Evolutionary conservation across 37 sponge, comb jelly and placozoan genomes (phyloP), one percentile per base, ranked within the genome.

Genomic region (Cladorhizidae sp.): DNA sequence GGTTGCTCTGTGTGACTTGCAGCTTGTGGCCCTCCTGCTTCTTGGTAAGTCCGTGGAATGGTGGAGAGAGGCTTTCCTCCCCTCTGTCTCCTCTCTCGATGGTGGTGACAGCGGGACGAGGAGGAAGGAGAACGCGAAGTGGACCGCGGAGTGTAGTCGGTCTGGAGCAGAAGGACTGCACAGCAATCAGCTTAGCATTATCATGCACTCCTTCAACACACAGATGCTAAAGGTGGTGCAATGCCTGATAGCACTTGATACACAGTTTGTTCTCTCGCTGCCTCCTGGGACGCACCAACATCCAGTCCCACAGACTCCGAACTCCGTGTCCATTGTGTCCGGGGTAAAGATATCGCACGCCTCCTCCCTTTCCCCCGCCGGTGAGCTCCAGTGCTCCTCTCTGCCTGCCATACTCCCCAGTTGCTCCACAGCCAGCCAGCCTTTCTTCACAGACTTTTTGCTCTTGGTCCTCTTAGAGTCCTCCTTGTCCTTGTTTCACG

Each of bases 1-100:
- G 64, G 64, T 88, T n/a, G 61, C 83, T 28, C 78, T 88, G 25
- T 88, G 88, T 58, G 88, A 88, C 6, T 72, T 88, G 14, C 88
- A 88, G 79, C 82, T 71, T 52, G 29, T 65, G 14, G 51, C 40
- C 0, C 80, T 86, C 32, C 73, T 78, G 5, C 57, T 62, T 3
- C 64, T 79, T 21, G 71, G 65, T 3, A 55, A 61, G 14, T 57
- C 68, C 18, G 59, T 77, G 0, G 49, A 70, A 33, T 55, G 55
- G 29, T 51, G 65, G 51, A 68, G 35, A 2, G 54, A 49, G 2
- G 31, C 32, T 52, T 45, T 45, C 49, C 9, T 9, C 49, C 49
- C 49, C 9, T 3, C 21, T 7, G 6, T 31, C 2, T 6, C 8
- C n/a, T 35, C 36, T 23, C 37, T 51, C 8, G 33, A 41, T 32